These are phyloP conservation scores for Scolopax rusticola DNA, from an alignment of 2,797 vertebrate species.

Conservation along the genomic window DNA sequence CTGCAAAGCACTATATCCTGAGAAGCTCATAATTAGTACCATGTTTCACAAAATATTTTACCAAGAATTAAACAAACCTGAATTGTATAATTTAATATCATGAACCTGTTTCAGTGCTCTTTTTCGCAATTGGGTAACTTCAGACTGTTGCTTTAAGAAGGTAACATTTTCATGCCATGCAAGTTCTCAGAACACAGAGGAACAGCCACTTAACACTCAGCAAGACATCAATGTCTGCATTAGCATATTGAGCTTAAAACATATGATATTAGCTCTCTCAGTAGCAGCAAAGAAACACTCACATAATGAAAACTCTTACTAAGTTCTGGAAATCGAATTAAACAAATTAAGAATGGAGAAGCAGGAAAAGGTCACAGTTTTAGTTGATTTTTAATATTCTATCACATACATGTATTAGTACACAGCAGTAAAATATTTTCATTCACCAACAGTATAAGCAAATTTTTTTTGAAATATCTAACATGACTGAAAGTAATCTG, in stretches of 20 bases:
- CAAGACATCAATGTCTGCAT: background rate
- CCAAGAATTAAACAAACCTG: background rate
- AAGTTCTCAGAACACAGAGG: background rate
- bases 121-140: background rate
- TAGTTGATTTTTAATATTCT: background rate
- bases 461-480: background rate
- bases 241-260: background rate
- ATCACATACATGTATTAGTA: background rate
- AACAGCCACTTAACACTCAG: background rate
- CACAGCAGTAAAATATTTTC: background rate
- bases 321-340: background rate
- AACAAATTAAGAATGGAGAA: background rate
- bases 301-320: background rate
- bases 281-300: background rate
- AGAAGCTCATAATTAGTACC: background rate
- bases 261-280: background rate
- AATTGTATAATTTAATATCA: background rate
- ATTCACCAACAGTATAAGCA: background rate
- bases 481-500: background rate
- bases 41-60: background rate
- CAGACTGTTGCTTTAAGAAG: background rate
- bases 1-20: background rate
- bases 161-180: background rate
- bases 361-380: background rate
- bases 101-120: background rate